phyloP scores from a whole-genome alignment of 2,113 vertebrate genomes.

The Pachyramphus minor region DNA sequence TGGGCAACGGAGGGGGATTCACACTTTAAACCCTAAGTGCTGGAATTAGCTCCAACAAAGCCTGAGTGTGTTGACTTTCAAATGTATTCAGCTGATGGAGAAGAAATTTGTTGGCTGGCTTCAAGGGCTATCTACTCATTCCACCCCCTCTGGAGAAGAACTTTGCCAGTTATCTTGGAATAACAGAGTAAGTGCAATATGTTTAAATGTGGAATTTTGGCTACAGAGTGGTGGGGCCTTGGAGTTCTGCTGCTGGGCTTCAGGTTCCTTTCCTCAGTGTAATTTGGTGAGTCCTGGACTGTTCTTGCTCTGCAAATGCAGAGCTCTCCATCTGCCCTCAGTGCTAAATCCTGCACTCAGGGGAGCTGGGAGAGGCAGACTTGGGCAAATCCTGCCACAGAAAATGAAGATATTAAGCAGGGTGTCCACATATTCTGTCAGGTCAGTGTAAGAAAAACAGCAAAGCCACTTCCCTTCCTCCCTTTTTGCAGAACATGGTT shows the following conservation, averaged over 20 bases:
- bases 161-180: neutral
- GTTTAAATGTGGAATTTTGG: neutral
- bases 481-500: neutral
- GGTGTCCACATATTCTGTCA: fast-evolving
- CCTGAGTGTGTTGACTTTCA: slow-evolving; percentile 40
- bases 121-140: neutral
- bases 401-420: neutral
- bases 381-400: neutral
- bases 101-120: neutral
- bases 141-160: neutral
- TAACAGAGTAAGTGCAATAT: neutral
- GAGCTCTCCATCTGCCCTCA: neutral
- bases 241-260: neutral
- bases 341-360: neutral
- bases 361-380: neutral
- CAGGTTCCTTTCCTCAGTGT: neutral
- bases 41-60: slow-evolving; percentile 57
- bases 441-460: neutral
- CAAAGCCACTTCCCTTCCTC: neutral
- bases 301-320: neutral
- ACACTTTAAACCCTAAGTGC: slow-evolving; percentile 37
- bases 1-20: slow-evolving; percentile 3
- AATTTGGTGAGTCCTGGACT: neutral
- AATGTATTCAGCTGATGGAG: slow-evolving; percentile 14
- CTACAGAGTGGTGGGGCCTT: fast-evolving